Evolutionary conservation across 2,888 invertebrate genomes (phyloP).

Genomic region (Trissolcus brochymenae): DNA sequence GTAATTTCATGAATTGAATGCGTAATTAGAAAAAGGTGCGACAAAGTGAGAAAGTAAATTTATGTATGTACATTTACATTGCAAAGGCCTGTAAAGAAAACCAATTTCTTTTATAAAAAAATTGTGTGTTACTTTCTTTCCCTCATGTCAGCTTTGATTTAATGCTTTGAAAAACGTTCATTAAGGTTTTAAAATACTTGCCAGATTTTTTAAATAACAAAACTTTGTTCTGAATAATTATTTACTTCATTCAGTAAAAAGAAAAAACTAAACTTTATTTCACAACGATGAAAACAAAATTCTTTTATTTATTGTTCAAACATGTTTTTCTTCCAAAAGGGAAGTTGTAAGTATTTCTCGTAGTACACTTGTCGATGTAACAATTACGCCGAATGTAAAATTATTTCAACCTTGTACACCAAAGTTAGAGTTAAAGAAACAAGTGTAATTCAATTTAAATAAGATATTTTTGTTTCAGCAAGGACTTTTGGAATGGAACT

Average conservation of each 20-base stretch:
- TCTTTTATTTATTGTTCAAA: no score
- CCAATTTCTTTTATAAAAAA: not conserved
- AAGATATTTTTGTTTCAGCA: constrained; percentile 24
- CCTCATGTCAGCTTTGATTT: not conserved
- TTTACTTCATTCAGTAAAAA: not conserved
- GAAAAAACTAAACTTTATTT: no score
- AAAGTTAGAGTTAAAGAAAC: constrained; percentile 2
- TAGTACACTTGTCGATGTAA: not conserved
- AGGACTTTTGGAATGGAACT: constrained; percentile 8
- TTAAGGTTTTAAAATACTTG: not conserved
- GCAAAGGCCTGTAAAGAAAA: not conserved
- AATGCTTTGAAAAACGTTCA: not conserved
- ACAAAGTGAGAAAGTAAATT: constrained; percentile 20
- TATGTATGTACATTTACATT: constrained; percentile 13
- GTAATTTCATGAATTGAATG: constrained; percentile 51
- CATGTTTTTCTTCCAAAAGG: no score
- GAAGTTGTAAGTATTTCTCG: no score
- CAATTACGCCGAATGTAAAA: constrained; percentile 14
- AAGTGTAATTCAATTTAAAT: constrained; percentile 32
- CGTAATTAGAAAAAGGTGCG: constrained; percentile 42
- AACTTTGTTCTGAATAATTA: constrained; percentile 2
- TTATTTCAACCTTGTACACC: constrained; percentile 21
- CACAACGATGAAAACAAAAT: no score
- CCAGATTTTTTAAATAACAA: not conserved
- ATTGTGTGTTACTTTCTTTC: not conserved